Conservation (phyloP, 2,797 vertebrate species). For the Eidolon dupreanum region DNA sequence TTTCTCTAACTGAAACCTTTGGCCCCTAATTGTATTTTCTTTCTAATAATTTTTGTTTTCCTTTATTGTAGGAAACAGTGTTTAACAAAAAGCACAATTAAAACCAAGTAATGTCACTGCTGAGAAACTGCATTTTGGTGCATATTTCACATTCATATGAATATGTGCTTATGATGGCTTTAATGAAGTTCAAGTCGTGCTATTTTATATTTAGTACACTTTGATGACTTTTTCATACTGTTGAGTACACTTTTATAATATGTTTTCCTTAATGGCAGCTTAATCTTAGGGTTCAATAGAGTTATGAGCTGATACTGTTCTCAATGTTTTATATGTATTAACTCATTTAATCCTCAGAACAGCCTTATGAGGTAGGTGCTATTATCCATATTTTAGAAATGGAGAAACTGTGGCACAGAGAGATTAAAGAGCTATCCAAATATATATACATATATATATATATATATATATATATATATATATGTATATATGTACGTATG, state of each 20-base stretch:
- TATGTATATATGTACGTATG: too few species aligned
- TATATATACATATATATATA: not conserved
- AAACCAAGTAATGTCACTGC: not conserved
- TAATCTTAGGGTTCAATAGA: not conserved
- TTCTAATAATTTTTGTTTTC: not conserved
- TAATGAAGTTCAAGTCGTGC: not conserved
- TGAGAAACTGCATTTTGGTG: not conserved
- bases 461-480: too few species aligned
- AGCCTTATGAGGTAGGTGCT: not conserved
- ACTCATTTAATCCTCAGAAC: conserved; percentile 12
- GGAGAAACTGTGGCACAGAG: not conserved
- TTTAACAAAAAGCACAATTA: conserved; percentile 22
- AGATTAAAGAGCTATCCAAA: not conserved
- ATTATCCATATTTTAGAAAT: not conserved
- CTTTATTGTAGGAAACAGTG: not conserved
- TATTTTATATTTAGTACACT: conserved; percentile 1
- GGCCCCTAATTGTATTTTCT: not conserved
- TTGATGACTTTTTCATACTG: not conserved
- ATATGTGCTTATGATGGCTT: not conserved
- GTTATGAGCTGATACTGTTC: not conserved
- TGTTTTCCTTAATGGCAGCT: not conserved
- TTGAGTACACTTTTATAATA: not conserved
- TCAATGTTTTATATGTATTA: not conserved
- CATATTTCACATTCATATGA: not conserved
- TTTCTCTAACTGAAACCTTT: conserved; percentile 8